Evolutionary conservation across 1,140 invertebrate species (phyloP).

Genomic region (Radopholus similis): DNA sequence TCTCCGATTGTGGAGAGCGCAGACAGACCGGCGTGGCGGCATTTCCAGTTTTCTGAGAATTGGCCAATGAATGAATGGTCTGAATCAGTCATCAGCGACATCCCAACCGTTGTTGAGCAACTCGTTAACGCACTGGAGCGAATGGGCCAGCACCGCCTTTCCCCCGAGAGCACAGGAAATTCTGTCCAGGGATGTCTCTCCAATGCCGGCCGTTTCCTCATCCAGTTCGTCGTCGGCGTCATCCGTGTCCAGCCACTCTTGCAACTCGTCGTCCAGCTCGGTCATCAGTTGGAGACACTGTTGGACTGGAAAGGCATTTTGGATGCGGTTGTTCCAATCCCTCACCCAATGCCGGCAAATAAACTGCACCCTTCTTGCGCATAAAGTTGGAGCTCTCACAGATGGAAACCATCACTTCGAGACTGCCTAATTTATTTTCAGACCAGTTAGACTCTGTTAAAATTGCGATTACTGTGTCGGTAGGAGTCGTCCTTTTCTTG

Average conservation of each 20-base stretch:
- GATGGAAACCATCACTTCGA: constrained; percentile 89
- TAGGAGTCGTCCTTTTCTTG: constrained; percentile 75
- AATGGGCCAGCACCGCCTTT: constrained; percentile 84
- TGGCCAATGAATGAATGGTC: not conserved
- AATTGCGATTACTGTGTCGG: constrained; percentile 70
- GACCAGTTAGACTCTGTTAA: not conserved
- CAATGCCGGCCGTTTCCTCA: constrained; percentile 83
- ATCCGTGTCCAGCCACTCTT: constrained; percentile 74
- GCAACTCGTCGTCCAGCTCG: constrained; percentile 77
- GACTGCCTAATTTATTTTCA: constrained; percentile 64
- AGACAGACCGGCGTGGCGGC: constrained; percentile 90
- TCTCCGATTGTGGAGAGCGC: constrained; percentile 95
- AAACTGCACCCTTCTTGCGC: constrained; percentile 76
- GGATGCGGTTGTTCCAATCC: not conserved
- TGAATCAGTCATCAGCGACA: constrained; percentile 8
- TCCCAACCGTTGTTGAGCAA: constrained; percentile 35
- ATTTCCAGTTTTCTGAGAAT: constrained; percentile 64
- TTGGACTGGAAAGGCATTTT: constrained; percentile 66
- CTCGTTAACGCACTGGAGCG: constrained; percentile 67
- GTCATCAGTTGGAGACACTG: constrained; percentile 91
- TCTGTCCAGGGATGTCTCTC: constrained; percentile 90
- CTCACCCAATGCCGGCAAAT: constrained; percentile 67
- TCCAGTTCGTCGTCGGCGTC: constrained; percentile 78
- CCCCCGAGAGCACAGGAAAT: constrained; percentile 91
- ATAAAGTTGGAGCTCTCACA: constrained; percentile 92